Evolutionary conservation across 2,113 vertebrate species (phyloP).

Genomic region (Seriola quinqueradiata): DNA sequence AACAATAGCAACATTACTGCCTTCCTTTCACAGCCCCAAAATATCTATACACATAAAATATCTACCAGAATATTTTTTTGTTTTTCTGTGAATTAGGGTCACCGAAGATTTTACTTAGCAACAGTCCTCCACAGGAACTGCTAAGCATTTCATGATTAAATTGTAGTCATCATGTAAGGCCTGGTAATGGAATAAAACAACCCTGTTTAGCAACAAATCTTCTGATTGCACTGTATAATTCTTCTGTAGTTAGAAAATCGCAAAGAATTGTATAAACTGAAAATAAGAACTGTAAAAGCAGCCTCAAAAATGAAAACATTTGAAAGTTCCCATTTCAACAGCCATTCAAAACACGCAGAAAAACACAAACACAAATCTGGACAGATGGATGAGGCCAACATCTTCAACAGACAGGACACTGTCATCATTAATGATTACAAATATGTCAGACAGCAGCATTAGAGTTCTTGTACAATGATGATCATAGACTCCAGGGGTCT

Average conservation of each 20-base stretch:
- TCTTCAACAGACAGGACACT: slow-evolving; percentile 14
- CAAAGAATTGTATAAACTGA: not conserved
- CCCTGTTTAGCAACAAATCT: slow-evolving; percentile 37
- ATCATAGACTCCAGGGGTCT: slow-evolving; percentile 1
- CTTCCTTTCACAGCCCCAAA: slow-evolving; percentile 10
- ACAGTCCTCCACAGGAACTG: slow-evolving; percentile 1
- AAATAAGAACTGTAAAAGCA: not conserved
- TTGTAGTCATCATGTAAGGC: slow-evolving; percentile 3
- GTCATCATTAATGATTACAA: slow-evolving; percentile 14
- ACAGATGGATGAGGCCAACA: slow-evolving; percentile 28
- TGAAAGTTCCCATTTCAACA: slow-evolving; percentile 15
- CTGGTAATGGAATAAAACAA: not conserved
- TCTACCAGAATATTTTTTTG: not conserved
- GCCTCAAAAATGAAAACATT: slow-evolving; percentile 3
- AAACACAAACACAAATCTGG: not conserved
- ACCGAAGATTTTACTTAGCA: slow-evolving; percentile 1
- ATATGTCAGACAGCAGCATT: slow-evolving; percentile 51
- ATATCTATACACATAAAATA: slow-evolving; percentile 20
- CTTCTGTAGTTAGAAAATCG: slow-evolving; percentile 17
- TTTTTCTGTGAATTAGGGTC: slow-evolving; percentile 4
- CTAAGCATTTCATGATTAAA: slow-evolving; percentile 8
- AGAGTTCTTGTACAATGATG: slow-evolving; percentile 26
- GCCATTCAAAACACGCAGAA: not conserved
- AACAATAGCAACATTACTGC: not conserved
- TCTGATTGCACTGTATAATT: slow-evolving; percentile 18